These are phyloP conservation scores for Venusia cambrica DNA, from an alignment of 2,888 invertebrate genomes.

Conservation along the genomic window DNA sequence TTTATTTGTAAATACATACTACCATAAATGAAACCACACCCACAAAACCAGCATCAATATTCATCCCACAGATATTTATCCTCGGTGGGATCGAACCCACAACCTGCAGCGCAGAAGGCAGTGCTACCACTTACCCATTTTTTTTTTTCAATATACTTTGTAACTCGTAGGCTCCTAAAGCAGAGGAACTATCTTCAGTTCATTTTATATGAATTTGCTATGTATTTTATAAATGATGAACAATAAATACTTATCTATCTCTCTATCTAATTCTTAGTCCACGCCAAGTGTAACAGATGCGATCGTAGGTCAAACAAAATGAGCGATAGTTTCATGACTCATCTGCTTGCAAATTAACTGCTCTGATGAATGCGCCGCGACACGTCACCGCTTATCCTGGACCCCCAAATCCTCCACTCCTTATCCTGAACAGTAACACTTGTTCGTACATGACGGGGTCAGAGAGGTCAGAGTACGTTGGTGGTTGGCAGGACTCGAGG, in stretches of 20 bases:
- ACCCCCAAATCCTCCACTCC: slow-evolving; percentile 33
- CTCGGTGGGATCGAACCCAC: too few relatives aligned
- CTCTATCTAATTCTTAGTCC: slow-evolving; percentile 7
- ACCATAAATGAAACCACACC: too few relatives aligned
- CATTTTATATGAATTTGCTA: too few relatives aligned
- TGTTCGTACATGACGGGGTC: slow-evolving; percentile 26
- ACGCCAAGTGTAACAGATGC: slow-evolving; percentile 57
- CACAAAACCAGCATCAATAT: too few relatives aligned
- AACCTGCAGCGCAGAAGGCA: too few relatives aligned
- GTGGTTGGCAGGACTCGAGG: slow-evolving; percentile 52
- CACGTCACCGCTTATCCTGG: slow-evolving; percentile 45
- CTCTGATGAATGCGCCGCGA: slow-evolving; percentile 69
- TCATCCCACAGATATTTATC: too few relatives aligned
- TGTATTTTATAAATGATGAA: too few relatives aligned
- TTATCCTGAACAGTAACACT: slow-evolving; percentile 25
- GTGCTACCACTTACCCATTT: too few relatives aligned
- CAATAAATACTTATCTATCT: slow-evolving; percentile 4
- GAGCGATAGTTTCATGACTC: slow-evolving; percentile 74
- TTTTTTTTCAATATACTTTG: too few relatives aligned
- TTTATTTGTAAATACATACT: too few relatives aligned
- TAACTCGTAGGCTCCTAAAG: too few relatives aligned
- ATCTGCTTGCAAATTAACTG: slow-evolving; percentile 76
- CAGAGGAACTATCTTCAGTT: too few relatives aligned
- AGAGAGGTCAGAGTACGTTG: slow-evolving; percentile 39
- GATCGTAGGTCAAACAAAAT: slow-evolving; percentile 52